Evolutionary conservation across 2,888 invertebrate genomes (phyloP).

Genomic region (Tillus elongatus): DNA sequence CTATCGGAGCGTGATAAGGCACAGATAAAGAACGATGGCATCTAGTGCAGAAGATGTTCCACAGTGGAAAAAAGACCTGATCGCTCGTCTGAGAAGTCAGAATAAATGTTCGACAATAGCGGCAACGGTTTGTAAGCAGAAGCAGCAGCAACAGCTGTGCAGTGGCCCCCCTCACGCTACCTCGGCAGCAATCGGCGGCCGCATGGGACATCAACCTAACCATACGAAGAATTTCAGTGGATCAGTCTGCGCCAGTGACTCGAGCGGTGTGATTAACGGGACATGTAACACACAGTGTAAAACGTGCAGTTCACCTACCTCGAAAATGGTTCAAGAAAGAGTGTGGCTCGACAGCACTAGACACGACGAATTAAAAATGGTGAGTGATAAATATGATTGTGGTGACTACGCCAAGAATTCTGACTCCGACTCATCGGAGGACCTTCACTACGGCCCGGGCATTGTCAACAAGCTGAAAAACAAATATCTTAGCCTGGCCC

Average conservation of each 20-base stretch:
- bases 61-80: constrained; percentile 78
- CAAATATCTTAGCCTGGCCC: constrained; percentile 75
- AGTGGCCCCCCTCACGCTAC: constrained; percentile 21
- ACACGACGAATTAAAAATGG: constrained; percentile 19
- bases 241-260: constrained; percentile 23
- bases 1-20: too few relatives aligned
- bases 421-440: constrained; percentile 58
- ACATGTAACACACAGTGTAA: not conserved
- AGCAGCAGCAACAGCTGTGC: constrained; percentile 23
- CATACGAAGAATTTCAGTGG: constrained; percentile 24
- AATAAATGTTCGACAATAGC: constrained; percentile 33
- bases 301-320: constrained; percentile 19
- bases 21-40: too few relatives aligned
- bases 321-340: constrained; percentile 45
- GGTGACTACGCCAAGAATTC: constrained; percentile 34
- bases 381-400: constrained; percentile 24
- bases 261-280: constrained; percentile 6
- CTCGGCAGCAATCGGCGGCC: constrained; percentile 27
- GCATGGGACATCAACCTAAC: constrained; percentile 33
- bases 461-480: constrained; percentile 82
- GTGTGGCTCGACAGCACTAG: constrained; percentile 35
- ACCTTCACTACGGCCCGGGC: constrained; percentile 83
- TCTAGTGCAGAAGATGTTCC: constrained; percentile 52
- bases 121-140: constrained; percentile 16
- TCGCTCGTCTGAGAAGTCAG: constrained; percentile 58